These are phyloP conservation scores for Mastacembelus armatus DNA, from an alignment of 2,797 vertebrate genomes.

Conservation along the genomic window DNA sequence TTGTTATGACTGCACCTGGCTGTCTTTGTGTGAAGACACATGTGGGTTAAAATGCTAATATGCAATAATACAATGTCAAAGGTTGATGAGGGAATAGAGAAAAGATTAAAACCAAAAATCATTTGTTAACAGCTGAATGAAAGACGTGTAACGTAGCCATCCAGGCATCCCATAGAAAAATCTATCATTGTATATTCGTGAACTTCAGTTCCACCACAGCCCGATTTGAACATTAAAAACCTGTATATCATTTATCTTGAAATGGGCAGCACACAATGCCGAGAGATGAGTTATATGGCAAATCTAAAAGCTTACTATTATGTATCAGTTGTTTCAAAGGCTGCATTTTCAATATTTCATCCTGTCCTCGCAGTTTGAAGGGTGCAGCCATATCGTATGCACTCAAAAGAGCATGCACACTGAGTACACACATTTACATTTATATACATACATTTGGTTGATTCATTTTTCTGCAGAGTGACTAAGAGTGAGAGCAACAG, in stretches of 20 bases:
- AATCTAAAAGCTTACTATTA: slow-evolving; percentile 34
- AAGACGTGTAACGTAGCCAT: neutral
- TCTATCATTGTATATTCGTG: neutral
- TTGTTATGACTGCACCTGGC: too few species aligned
- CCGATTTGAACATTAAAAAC: neutral
- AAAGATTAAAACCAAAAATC: slow-evolving; percentile 6
- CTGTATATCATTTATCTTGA: neutral
- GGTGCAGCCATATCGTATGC: slow-evolving; percentile 13
- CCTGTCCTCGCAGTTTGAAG: slow-evolving; percentile 57
- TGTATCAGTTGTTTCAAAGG: slow-evolving; percentile 38
- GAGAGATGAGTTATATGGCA: neutral
- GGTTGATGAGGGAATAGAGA: neutral
- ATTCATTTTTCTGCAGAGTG: slow-evolving; percentile 25
- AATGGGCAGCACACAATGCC: slow-evolving; percentile 18
- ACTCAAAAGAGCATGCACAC: slow-evolving; percentile 26
- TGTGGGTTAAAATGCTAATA: too few species aligned
- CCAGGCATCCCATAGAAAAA: neutral
- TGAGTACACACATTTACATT: slow-evolving; percentile 44
- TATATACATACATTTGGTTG: slow-evolving; percentile 36
- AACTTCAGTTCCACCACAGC: neutral
- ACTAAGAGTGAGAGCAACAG: slow-evolving; percentile 2
- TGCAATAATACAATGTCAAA: neutral
- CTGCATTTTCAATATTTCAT: slow-evolving; percentile 41
- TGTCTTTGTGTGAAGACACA: too few species aligned
- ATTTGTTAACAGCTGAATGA: neutral